Conservation (phyloP, 1,140 invertebrate species). For the Cherax destructor region DNA sequence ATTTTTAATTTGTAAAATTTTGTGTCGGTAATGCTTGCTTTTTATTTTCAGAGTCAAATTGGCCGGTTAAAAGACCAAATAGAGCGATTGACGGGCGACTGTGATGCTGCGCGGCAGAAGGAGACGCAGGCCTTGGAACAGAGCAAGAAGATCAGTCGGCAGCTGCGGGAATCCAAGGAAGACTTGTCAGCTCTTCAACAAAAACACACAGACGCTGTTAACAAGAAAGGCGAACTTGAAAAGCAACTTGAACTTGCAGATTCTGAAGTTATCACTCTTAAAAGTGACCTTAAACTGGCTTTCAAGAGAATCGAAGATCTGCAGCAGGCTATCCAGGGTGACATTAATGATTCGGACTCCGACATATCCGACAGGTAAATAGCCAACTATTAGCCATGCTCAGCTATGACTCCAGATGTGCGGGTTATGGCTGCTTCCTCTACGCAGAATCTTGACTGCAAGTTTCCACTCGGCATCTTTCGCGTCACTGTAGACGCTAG, state of each 20-base stretch:
- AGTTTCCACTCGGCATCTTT: conserved; percentile 12
- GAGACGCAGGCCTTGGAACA: conserved; percentile 87
- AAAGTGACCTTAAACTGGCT: conserved; percentile 85
- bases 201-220: conserved; percentile 84
- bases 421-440: conserved; percentile 14
- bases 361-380: conserved; percentile 72
- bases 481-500: conserved; percentile 15
- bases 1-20: neutral
- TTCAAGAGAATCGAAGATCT: conserved; percentile 89
- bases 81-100: conserved; percentile 86
- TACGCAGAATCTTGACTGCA: neutral
- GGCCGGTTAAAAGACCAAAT: conserved; percentile 88
- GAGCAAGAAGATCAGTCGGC: conserved; percentile 80
- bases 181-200: conserved; percentile 81
- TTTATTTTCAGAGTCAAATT: conserved; percentile 80
- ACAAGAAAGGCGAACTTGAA: conserved; percentile 82
- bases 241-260: conserved; percentile 80
- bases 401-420: neutral
- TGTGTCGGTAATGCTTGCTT: neutral
- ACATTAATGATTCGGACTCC: conserved; percentile 71
- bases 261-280: conserved; percentile 76
- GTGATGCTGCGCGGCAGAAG: conserved; percentile 81
- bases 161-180: conserved; percentile 83
- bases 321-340: conserved; percentile 87
- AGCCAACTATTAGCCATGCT: conserved; percentile 5